Conservation (phyloP, 2,113 vertebrate genomes). For the Microcebus griseorufus region DNA sequence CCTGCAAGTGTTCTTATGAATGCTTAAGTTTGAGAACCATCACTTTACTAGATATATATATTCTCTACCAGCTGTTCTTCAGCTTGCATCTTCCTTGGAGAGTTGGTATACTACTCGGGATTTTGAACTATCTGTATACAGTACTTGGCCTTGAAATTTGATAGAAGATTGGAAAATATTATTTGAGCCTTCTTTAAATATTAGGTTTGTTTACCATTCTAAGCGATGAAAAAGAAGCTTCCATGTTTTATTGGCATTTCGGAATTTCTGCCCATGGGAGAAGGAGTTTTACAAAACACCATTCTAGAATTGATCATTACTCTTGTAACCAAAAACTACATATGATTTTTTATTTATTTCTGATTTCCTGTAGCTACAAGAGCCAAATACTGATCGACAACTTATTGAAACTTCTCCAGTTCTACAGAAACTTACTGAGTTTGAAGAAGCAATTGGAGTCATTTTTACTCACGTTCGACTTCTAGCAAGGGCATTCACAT, state of each 20-base stretch:
- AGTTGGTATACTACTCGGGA: slow-evolving; percentile 39
- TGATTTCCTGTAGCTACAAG: slow-evolving; percentile 90
- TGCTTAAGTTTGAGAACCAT: background rate
- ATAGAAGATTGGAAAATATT: slow-evolving; percentile 71
- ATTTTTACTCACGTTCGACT: slow-evolving; percentile 96
- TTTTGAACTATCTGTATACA: slow-evolving; percentile 71
- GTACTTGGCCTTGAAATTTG: slow-evolving; percentile 71
- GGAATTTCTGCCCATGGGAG: slow-evolving; percentile 54
- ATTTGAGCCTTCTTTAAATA: slow-evolving; percentile 77
- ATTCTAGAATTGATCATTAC: slow-evolving; percentile 52
- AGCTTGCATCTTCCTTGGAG: slow-evolving; percentile 40
- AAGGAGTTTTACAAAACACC: slow-evolving; percentile 52
- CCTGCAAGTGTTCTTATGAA: background rate
- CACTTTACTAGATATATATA: background rate
- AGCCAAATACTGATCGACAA: slow-evolving; percentile 95
- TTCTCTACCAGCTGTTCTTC: slow-evolving; percentile 14
- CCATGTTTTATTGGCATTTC: slow-evolving; percentile 56
- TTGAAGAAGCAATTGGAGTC: slow-evolving; percentile 96
- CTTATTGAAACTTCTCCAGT: slow-evolving; percentile 98
- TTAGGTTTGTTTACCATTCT: slow-evolving; percentile 75
- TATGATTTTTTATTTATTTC: slow-evolving; percentile 52
- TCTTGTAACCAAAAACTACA: slow-evolving; percentile 30
- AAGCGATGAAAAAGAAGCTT: slow-evolving; percentile 57
- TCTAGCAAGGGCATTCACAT: slow-evolving; percentile 95
- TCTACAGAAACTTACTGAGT: slow-evolving; percentile 96